Conservation (phyloP, 2,113 vertebrate species). For the Cephalopterus ornatus region DNA sequence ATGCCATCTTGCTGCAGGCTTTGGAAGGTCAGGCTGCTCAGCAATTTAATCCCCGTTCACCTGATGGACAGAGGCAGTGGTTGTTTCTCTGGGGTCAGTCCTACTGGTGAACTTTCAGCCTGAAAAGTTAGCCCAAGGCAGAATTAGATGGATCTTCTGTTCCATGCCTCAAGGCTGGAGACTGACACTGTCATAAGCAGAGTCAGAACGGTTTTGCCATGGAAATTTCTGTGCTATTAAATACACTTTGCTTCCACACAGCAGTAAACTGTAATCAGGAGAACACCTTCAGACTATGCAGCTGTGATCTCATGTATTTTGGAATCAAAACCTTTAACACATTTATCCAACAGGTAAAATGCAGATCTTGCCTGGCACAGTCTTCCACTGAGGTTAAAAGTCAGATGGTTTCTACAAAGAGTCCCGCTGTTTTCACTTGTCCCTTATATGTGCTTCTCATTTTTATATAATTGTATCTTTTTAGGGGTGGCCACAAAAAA, state of each 20-base stretch:
- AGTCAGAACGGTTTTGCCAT: neutral
- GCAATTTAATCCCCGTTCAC: neutral
- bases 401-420: neutral
- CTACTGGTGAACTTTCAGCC: neutral
- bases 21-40: constrained; percentile 18
- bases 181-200: neutral
- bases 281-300: neutral
- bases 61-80: neutral
- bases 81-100: neutral
- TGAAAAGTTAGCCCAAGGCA: neutral
- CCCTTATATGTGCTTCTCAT: accelerated
- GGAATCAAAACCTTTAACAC: neutral
- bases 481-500: neutral
- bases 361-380: neutral
- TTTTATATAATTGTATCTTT: neutral
- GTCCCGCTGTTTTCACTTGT: neutral
- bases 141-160: neutral
- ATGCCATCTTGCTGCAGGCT: constrained; percentile 38
- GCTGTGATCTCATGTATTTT: neutral
- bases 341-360: neutral
- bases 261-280: neutral
- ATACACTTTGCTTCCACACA: neutral
- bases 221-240: neutral
- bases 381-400: neutral
- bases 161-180: neutral